Evolutionary conservation across 30 jellyfish, hydroid and myxozoan species (phyloP), one percentile per base, ranked within the genome.

Genomic region (Turritopsis rubra): DNA sequence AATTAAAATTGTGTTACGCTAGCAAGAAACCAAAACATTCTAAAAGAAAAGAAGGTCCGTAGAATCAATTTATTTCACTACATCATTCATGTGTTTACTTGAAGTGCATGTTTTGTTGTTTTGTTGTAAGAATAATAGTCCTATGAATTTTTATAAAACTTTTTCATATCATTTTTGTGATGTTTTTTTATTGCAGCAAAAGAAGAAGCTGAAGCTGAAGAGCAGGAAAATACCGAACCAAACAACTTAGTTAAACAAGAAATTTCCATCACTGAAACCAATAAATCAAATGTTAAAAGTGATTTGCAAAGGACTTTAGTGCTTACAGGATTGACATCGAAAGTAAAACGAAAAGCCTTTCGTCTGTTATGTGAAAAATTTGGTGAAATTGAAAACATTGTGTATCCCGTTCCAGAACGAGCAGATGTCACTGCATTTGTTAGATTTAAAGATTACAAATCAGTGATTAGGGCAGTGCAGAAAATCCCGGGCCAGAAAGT

Each of bases 381-480:
- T 79, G 99, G 99, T 22, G 92, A 86, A 54, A 93, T 89, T 21
- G 91, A 94, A 75, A 87, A 82, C 74, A 84, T 94, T 65, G 89
- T 86, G 41, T 87, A 21, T 78, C 97, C 95, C 8, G 90, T 86
- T 17, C 83, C 92, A 8, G 90, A 71, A 27, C 75, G 93, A 68
- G 81, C 54, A 21, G 84, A 53, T 0, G 54, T 65, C 26, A 81
- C 89, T 3, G 90, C 97, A 0, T 23, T 75, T 27, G 88, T 94
- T 22, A 79, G 79, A 20, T 94, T 21, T 81, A 87, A 89, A 65
- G 93, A 91, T 23, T 82, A 81, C 76, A 94, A 94, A 79, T 86
- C 91, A 21, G 94, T 97, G 17, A 96, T 94, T 0, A 81, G 97
- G 28, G 96, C 97, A 53, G 86, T 85, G 41, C 99, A 94, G 80